A percentile compares a stretch with the other conserved stretches of the same genome.
phyloP scores from a whole-genome alignment of 2,888 invertebrate species.

The Eupithecia vulgata region DNA sequence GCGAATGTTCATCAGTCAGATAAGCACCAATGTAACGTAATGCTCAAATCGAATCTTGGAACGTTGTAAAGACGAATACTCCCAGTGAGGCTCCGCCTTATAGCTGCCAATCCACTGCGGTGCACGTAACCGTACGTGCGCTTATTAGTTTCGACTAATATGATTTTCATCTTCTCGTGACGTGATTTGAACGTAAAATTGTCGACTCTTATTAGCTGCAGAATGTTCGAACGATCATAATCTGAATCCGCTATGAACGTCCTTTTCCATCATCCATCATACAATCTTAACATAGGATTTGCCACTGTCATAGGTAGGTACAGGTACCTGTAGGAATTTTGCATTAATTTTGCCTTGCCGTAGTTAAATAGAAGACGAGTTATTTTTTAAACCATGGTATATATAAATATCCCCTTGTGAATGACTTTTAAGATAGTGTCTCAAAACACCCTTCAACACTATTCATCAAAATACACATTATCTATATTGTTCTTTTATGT shows the following conservation, averaged over 20 bases:
- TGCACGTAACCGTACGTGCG: constrained; percentile 10
- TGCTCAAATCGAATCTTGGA: neutral
- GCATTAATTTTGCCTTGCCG: no score
- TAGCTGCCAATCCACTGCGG: neutral
- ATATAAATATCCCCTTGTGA: no score
- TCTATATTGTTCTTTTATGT: no score
- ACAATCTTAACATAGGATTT: no score
- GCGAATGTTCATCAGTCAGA: neutral
- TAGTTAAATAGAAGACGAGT: no score
- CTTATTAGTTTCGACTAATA: neutral
- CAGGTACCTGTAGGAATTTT: no score
- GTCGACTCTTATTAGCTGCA: neutral
- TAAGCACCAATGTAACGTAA: neutral
- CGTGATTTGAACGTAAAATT: constrained; percentile 5
- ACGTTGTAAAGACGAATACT: neutral
- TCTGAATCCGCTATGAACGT: neutral
- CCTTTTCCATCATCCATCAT: no score
- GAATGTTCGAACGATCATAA: constrained; percentile 1
- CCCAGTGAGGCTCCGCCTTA: neutral
- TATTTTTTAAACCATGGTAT: no score
- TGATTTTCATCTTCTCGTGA: constrained; percentile 1
- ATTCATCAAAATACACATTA: no score
- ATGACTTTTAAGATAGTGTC: no score
- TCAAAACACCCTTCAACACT: no score
- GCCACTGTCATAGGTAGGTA: no score